phyloP scores from a whole-genome alignment of 2,888 invertebrate species.

The Dermolepida albohirtum region DNA sequence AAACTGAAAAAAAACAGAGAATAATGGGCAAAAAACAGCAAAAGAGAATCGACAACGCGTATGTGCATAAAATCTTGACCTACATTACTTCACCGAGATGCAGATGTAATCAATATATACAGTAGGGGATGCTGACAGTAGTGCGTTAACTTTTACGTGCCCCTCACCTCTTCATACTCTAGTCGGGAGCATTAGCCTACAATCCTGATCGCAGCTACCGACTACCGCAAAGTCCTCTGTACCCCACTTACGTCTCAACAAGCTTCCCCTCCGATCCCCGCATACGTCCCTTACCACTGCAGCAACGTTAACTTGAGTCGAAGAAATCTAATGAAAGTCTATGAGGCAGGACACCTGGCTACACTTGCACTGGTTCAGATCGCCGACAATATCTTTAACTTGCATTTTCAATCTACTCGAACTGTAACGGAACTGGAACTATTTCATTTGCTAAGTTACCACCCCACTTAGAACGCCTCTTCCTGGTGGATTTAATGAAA shows the following conservation, averaged over 20 bases:
- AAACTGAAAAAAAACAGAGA: slow-evolving; percentile 8
- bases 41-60: slow-evolving; percentile 41
- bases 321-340: slow-evolving; percentile 50
- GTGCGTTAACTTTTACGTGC: slow-evolving; percentile 46
- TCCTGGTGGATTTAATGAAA: slow-evolving; percentile 47
- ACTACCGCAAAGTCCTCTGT: slow-evolving; percentile 50
- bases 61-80: slow-evolving; percentile 59
- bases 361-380: slow-evolving; percentile 47
- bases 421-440: slow-evolving; percentile 40
- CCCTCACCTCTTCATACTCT: slow-evolving; percentile 49
- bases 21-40: slow-evolving; percentile 5
- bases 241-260: slow-evolving; percentile 43
- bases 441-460: slow-evolving; percentile 45
- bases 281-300: slow-evolving; percentile 34
- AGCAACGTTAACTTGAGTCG: slow-evolving; percentile 43
- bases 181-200: slow-evolving; percentile 59
- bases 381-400: slow-evolving; percentile 48
- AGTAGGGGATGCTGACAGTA: slow-evolving; percentile 55
- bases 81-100: slow-evolving; percentile 57
- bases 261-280: slow-evolving; percentile 12
- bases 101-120: slow-evolving; percentile 60
- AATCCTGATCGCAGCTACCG: slow-evolving; percentile 54
- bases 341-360: slow-evolving; percentile 53
- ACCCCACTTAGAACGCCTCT: slow-evolving; percentile 46
- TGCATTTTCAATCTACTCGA: slow-evolving; percentile 52